Conservation (phyloP, 2,888 invertebrate genomes). For the Poecilus cupreus region DNA sequence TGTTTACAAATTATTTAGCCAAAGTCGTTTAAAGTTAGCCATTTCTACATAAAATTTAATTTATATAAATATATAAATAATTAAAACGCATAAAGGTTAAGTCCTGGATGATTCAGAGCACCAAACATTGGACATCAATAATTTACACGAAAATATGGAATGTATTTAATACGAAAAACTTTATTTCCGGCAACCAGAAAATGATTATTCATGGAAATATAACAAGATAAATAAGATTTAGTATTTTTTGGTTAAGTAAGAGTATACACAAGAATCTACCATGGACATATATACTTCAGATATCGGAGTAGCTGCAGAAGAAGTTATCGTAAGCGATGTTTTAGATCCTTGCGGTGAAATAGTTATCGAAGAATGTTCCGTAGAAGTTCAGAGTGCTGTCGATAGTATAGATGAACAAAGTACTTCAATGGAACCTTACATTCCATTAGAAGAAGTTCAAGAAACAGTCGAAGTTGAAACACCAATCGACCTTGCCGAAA, state of each 20-base stretch:
- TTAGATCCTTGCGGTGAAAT: constrained; percentile 5
- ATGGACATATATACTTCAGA: constrained; percentile 4
- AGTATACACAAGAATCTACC: neutral
- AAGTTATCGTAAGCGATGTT: neutral
- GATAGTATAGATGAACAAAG: neutral
- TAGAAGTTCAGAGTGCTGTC: neutral
- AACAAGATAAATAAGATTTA: neutral
- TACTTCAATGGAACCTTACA: neutral
- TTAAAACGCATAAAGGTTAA: neutral
- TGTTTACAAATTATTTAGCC: neutral
- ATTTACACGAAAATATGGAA: neutral
- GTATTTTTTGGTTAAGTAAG: no score
- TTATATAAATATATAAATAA: neutral
- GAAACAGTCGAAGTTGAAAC: constrained; percentile 25
- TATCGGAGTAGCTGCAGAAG: neutral
- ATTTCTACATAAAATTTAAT: neutral
- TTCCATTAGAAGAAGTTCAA: constrained; percentile 15
- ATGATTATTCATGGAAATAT: constrained; percentile 3
- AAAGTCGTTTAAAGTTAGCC: neutral
- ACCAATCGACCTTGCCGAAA: neutral
- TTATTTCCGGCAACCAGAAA: neutral
- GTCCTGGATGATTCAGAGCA: neutral
- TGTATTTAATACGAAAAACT: neutral
- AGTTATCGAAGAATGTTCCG: constrained; percentile 24
- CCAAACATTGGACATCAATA: neutral